A percentile compares a stretch with the other conserved stretches of the same genome.
These are phyloP conservation scores for Pandion haliaetus DNA, from an alignment of 2,113 vertebrate species.

Conservation along the genomic window DNA sequence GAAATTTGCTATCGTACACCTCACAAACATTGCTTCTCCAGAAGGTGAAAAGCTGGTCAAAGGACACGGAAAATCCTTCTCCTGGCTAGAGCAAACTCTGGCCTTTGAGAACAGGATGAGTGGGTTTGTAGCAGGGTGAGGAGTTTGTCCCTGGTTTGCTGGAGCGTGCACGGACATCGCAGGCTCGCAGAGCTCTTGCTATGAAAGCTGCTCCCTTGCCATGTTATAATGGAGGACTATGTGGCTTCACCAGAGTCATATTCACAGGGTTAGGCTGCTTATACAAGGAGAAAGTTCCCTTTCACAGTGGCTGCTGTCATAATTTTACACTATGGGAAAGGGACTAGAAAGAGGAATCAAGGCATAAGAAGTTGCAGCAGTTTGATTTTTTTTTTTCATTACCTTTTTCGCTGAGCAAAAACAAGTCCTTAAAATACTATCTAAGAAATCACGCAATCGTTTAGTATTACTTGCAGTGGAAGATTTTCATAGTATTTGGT, in stretches of 20 bases:
- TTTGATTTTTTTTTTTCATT: background rate
- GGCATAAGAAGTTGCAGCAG: background rate
- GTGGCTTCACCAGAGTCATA: background rate
- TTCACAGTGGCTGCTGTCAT: background rate
- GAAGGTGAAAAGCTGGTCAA: background rate
- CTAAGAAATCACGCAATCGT: background rate
- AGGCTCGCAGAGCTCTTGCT: background rate
- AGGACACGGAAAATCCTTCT: background rate
- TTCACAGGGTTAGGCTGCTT: background rate
- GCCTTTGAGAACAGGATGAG: background rate
- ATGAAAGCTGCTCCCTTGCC: background rate
- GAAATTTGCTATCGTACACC: background rate
- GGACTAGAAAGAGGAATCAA: background rate
- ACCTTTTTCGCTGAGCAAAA: background rate
- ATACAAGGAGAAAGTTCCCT: background rate
- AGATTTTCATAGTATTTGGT: background rate
- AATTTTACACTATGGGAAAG: background rate
- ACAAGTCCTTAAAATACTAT: background rate
- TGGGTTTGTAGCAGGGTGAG: background rate
- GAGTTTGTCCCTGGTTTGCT: background rate
- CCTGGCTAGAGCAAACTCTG: background rate
- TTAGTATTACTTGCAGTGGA: background rate
- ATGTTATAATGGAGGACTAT: background rate
- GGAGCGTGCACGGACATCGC: rapidly evolving
- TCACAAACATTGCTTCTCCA: background rate